These are phyloP conservation scores for Phenacoccus solenopsis DNA, from an alignment of 1,140 invertebrate genomes.

Conservation along the genomic window DNA sequence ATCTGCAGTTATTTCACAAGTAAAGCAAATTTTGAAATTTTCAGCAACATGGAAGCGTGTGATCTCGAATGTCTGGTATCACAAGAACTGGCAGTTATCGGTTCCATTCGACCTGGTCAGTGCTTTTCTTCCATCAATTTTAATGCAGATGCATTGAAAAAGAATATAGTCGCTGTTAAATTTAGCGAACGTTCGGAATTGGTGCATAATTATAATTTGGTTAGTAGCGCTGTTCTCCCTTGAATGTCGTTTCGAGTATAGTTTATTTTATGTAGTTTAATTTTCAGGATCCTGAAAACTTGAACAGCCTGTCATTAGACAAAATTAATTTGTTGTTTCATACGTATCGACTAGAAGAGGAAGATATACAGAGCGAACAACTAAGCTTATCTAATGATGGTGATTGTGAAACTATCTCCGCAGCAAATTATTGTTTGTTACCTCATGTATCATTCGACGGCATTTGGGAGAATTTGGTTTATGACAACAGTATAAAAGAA, in stretches of 20 bases:
- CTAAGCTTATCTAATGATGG: neutral
- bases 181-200: neutral
- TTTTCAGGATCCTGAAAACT: neutral
- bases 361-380: neutral
- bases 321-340: neutral
- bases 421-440: slow-evolving; percentile 45
- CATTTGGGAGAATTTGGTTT: slow-evolving; percentile 85
- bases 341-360: neutral
- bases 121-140: neutral
- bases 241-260: too few relatives aligned
- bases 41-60: neutral
- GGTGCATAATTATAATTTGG: neutral
- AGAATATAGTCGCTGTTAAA: neutral
- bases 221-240: neutral
- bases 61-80: neutral
- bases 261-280: neutral
- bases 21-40: neutral
- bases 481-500: slow-evolving; percentile 72
- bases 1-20: neutral
- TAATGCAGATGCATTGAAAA: neutral
- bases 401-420: neutral
- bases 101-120: neutral
- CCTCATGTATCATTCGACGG: slow-evolving; percentile 67
- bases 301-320: neutral
- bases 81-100: neutral